phyloP scores from a whole-genome alignment of 1,140 invertebrate species.

The Ephestia elutella region DNA sequence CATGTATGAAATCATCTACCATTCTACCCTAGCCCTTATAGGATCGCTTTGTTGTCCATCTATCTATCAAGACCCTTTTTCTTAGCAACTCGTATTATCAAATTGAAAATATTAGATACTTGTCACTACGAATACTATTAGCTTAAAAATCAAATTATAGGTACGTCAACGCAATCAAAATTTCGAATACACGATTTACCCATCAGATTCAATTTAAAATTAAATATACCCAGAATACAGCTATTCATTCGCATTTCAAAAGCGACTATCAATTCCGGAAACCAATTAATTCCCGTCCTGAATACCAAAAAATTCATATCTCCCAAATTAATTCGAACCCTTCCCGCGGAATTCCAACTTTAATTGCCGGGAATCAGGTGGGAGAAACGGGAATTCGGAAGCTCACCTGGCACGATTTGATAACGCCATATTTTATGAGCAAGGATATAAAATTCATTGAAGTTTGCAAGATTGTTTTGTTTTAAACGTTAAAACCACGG shows the following conservation, averaged over 20 bases:
- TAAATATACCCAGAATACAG: not conserved
- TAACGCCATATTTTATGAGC: constrained; percentile 13
- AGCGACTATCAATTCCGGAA: not conserved
- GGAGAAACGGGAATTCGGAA: constrained; percentile 29
- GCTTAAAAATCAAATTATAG: no score
- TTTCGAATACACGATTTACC: no score
- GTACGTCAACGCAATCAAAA: no score
- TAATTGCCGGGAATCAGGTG: constrained; percentile 49
- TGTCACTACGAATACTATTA: no score
- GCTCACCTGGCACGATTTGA: constrained; percentile 20
- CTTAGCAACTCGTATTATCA: no score
- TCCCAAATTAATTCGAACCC: constrained; percentile 24
- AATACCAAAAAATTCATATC: not conserved
- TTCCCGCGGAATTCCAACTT: constrained; percentile 37
- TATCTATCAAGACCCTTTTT: no score
- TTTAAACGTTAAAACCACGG: no score
- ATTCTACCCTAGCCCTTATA: no score
- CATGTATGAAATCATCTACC: no score
- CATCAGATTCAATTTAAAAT: not conserved
- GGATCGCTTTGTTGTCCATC: no score
- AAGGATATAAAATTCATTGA: not conserved
- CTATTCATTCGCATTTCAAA: not conserved
- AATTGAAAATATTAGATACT: no score
- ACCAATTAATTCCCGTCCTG: not conserved
- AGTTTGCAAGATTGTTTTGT: not conserved